These are phyloP conservation scores for Sphaerodactylus townsendi DNA, from an alignment of 2,113 vertebrate species.

Conservation along the genomic window DNA sequence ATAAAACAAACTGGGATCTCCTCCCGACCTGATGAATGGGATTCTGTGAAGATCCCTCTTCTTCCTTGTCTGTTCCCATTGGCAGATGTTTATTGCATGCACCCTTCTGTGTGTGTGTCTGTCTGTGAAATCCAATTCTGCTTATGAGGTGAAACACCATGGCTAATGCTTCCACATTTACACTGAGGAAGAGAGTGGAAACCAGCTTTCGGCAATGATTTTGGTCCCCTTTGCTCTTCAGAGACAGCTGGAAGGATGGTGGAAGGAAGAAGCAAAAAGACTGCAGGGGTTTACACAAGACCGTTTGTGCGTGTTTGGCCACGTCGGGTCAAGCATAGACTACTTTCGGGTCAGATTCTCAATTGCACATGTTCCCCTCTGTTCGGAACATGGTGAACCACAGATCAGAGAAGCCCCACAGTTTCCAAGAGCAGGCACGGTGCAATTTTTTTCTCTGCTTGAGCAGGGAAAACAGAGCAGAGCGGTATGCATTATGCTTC, in stretches of 20 bases:
- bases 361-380: too few relatives aligned
- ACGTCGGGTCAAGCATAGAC: too few relatives aligned
- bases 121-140: background rate
- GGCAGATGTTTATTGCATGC: background rate
- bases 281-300: too few relatives aligned
- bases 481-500: too few relatives aligned
- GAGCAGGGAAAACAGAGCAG: too few relatives aligned
- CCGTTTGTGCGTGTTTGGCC: too few relatives aligned
- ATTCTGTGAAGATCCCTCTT: background rate
- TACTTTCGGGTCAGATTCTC: too few relatives aligned
- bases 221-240: background rate
- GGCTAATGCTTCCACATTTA: background rate
- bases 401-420: too few relatives aligned
- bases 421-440: too few relatives aligned
- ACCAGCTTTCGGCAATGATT: background rate
- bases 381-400: too few relatives aligned
- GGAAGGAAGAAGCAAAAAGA: background rate
- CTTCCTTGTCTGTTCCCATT: background rate
- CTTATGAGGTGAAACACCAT: background rate
- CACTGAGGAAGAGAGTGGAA: background rate
- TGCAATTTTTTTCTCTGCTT: too few relatives aligned
- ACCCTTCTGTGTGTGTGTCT: background rate
- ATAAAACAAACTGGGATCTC: background rate
- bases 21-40: background rate
- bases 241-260: background rate